Percentiles rank a stretch among this genome's conserved stretches.
Conservation (phyloP, 2,888 invertebrate species). For the Thera obeliscata region DNA sequence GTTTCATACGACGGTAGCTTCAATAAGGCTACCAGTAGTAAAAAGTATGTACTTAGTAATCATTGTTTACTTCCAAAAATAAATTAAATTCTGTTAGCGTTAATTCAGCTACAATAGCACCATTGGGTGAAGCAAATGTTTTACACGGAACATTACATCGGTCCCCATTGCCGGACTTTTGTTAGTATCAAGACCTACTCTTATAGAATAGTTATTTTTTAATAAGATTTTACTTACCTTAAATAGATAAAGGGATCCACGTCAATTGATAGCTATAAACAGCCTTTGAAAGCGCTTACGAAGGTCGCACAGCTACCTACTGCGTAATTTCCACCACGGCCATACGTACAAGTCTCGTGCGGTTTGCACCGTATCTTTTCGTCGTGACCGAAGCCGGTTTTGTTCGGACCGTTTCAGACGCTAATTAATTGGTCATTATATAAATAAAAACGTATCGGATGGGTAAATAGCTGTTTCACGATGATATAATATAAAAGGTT, state of each 20-base stretch:
- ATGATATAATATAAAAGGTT: neutral
- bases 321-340: constrained; percentile 33
- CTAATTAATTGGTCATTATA: constrained; percentile 20
- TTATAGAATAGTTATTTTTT: neutral
- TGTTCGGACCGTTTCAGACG: constrained; percentile 19
- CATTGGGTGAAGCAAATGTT: neutral
- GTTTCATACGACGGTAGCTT: constrained; percentile 17
- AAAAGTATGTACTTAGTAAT: neutral
- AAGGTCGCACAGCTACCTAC: constrained; percentile 30
- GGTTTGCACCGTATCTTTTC: neutral
- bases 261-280: neutral
- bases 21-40: neutral
- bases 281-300: neutral
- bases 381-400: constrained; percentile 29
- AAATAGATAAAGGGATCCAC: neutral
- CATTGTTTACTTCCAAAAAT: neutral
- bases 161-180: too few relatives aligned
- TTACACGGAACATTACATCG: constrained; percentile 16
- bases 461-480: constrained; percentile 22
- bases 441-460: constrained; percentile 8
- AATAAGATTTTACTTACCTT: neutral
- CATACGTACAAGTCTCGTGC: constrained; percentile 29
- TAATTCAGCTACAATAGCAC: neutral
- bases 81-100: neutral
- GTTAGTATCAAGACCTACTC: too few relatives aligned